Base-by-base conservation (phyloP, 2,113 vertebrate species). In the Dolichallabes microphthalmus region DNA sequence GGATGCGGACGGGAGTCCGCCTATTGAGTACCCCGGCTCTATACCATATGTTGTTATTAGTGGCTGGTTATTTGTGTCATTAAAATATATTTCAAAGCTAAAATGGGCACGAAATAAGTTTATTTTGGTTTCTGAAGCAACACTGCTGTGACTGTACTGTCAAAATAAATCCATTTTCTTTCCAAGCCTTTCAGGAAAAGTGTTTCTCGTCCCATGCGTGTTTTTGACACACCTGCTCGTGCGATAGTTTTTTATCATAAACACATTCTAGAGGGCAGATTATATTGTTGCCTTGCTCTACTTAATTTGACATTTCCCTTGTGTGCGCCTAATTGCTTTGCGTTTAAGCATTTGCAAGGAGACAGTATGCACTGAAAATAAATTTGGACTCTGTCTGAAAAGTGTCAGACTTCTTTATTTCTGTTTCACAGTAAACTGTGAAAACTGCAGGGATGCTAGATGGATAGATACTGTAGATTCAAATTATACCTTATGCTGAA, bases 221-320 rank as follows among this genome's bases (percentile, higher is more conserved):
- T 75, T 71, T 84, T 76, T 76, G 73, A 63, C 61, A 45, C 58
- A 76, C 45, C 39, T 64, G 58, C n/a, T 64, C 50, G 20, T 50
- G 58, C 58, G 32, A 52, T 2, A 50, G 71, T 39, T n/a, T 25
- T 74, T 74, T 45, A 74, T 74, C 39, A 50, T 74, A 25, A 83
- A 83, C 71, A 52, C 60, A 76, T 84, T 75, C 82, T 50, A 4
- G 58, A 76, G 82, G 80, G 50, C 64, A 76, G 73, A 71, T 76
- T 32, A 64, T 61, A 64, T 76, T 84, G n/a, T 76, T 17, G 45
- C 58, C 22, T 14, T 75, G 17, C 25, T 84, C 71, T 53, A 53
- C 19, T 45, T 60, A 61, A 84, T 76, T 84, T 64, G 82, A 84
- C 12, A 20, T 25, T n/a, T 76, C 61, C 35, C 39, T 64, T 45